Evolutionary conservation across 2,113 vertebrate genomes (phyloP), one percentile per base, ranked within the genome.

Genomic region (Bubalus kerabau): DNA sequence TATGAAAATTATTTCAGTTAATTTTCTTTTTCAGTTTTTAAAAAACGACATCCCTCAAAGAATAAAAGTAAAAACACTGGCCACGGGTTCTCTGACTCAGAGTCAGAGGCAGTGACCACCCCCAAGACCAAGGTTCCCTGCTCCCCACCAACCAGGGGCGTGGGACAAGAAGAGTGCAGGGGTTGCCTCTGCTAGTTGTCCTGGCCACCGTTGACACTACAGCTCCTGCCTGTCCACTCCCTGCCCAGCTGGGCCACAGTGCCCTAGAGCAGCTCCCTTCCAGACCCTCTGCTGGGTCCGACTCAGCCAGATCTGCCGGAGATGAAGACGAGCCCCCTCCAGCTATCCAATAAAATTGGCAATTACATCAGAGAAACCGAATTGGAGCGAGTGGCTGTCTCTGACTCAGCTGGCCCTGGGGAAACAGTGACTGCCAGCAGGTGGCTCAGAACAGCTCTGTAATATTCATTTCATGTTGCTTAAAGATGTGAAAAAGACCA

Each of bases 321-420:
- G 95, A 43, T 64, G 67, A 96, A 92, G 40, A 48, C 21, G 0
- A 84, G 43, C 14, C 56, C 83, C 85, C 40, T 87, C 36, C 28
- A 81, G 93, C 84, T 92, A 89, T 30, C 54, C 57, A 82, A 87
- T 17, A 96, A 97, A 85, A 85, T 12, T 96, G 26, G 64, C 84
- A 97, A 95, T 90, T 93, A 97, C 93, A 92, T 74, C 89, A 95
- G 92, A 97, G 57, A 92, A 84, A 84, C 40, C 13, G 81, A 92
- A 92, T 78, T 95, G 67, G 59, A 92, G n/a, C 59, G 16, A 62
- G n/a, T 52, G 10, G 54, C 16, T 87, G 74, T 93, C 80, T 93
- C 85, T 94, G 85, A 83, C 46, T 81, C 84, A 90, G 62, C 71
- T 64, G 89, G 84, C 87, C 90, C 83, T 40, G 46, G 84, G 96